A percentile compares a stretch with the other conserved stretches of the same genome.
Evolutionary conservation across 2,113 vertebrate species (phyloP).

Genomic region (Bombycilla garrulus): DNA sequence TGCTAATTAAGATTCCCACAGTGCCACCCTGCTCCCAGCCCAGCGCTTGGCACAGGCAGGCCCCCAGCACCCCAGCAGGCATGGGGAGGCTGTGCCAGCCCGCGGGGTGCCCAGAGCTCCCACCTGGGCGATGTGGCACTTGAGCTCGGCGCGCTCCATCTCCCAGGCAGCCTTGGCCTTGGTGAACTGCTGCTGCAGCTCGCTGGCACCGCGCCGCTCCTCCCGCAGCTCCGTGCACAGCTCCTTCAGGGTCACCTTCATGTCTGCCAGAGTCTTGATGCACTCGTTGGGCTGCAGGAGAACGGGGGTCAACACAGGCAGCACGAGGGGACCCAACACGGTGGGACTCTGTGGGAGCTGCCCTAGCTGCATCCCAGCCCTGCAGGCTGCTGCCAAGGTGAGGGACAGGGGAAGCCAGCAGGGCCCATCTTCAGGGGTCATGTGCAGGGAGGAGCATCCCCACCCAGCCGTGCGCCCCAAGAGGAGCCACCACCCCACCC

Average conservation of each 20-base stretch:
- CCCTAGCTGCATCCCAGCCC: background rate
- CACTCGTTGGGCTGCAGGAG: slow-evolving; percentile 82
- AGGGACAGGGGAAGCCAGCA: background rate
- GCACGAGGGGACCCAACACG: background rate
- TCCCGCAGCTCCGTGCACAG: slow-evolving; percentile 89
- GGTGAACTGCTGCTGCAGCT: slow-evolving; percentile 95
- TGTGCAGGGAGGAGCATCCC: background rate
- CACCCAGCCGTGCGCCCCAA: accelerated
- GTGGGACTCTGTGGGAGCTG: background rate
- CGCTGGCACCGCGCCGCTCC: slow-evolving; percentile 86
- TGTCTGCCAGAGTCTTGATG: slow-evolving; percentile 88
- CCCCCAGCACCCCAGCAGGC: background rate
- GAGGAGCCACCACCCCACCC: background rate
- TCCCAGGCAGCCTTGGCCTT: slow-evolving; percentile 97
- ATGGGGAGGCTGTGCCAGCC: background rate
- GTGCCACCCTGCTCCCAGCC: slow-evolving; percentile 21
- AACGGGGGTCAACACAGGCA: background rate
- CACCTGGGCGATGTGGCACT: slow-evolving; percentile 87
- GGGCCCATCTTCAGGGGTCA: background rate
- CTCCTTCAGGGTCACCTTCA: slow-evolving; percentile 90
- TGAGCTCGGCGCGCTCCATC: slow-evolving; percentile 89
- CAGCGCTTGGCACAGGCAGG: background rate
- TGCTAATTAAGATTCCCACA: slow-evolving; percentile 51
- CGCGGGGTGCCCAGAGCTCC: accelerated
- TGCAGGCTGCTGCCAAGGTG: background rate